A percentile compares a stretch with the other conserved stretches of the same genome.
Conservation (phyloP, 2,888 invertebrate genomes). For the Rhogogaster chlorosoma region DNA sequence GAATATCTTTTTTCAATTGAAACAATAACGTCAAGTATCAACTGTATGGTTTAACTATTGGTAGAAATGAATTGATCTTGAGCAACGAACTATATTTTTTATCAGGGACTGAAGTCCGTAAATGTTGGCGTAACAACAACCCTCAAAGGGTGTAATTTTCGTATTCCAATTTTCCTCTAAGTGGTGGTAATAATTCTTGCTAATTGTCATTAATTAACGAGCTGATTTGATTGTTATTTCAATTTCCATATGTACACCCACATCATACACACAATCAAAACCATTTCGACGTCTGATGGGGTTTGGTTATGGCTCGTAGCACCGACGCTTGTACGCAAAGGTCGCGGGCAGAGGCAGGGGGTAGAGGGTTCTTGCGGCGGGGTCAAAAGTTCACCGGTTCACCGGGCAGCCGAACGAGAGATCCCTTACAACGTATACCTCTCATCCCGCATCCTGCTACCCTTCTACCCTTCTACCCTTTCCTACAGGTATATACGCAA, state of each 20-base stretch:
- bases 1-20: neutral
- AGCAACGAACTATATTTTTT: neutral
- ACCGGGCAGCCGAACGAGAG: constrained; percentile 55
- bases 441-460: neutral
- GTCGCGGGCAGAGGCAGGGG: constrained; percentile 12
- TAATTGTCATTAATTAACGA: constrained; percentile 24
- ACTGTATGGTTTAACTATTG: neutral
- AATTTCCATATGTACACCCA: constrained; percentile 3
- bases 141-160: constrained; percentile 18
- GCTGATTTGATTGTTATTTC: constrained; percentile 22
- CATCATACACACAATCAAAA: neutral
- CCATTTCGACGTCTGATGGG: constrained; percentile 29
- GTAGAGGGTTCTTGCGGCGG: constrained; percentile 56
- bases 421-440: constrained; percentile 29
- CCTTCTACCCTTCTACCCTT: neutral
- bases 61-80: neutral
- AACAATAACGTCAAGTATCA: neutral
- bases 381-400: constrained; percentile 66
- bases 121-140: neutral
- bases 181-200: neutral
- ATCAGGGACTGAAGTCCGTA: neutral
- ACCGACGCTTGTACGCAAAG: constrained; percentile 16
- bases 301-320: constrained; percentile 27
- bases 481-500: neutral
- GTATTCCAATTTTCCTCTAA: neutral